A percentile compares a stretch with the other conserved stretches of the same genome.
Conservation (phyloP, 2,797 vertebrate species). For the Tauraco hartlaubi region DNA sequence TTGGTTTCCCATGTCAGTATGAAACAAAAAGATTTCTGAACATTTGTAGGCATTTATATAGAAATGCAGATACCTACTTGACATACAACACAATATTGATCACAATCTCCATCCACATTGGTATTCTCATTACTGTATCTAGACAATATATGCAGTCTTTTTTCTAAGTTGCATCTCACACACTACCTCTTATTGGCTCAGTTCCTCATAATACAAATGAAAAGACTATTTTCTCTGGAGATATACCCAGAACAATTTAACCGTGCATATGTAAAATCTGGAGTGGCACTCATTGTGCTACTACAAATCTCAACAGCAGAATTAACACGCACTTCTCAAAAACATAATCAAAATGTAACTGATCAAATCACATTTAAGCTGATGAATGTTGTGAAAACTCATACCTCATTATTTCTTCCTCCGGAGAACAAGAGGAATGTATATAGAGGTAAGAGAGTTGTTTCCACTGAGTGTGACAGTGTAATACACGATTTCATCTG, state of each 20-base stretch:
- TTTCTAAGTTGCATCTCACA: not conserved
- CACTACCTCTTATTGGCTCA: not conserved
- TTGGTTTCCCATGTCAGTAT: not conserved
- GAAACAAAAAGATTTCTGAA: not conserved
- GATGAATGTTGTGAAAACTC: not conserved
- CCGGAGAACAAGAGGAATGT: not conserved
- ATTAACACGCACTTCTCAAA: not conserved
- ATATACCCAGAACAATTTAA: not conserved
- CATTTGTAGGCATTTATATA: not conserved
- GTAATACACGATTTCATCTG: not conserved
- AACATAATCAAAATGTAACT: not conserved
- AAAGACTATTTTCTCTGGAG: not conserved
- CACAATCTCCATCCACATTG: not conserved
- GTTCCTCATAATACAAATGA: not conserved
- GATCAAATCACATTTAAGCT: not conserved
- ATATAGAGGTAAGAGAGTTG: not conserved
- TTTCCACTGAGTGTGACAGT: not conserved
- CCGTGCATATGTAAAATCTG: not conserved
- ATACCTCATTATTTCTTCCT: not conserved
- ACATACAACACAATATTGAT: not conserved
- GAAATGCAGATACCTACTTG: not conserved
- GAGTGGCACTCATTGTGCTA: not conserved
- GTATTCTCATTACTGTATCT: not conserved
- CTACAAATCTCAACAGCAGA: not conserved
- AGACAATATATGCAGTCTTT: not conserved